Conservation (phyloP, 2,888 invertebrate species). For the Apodemia mormo region DNA sequence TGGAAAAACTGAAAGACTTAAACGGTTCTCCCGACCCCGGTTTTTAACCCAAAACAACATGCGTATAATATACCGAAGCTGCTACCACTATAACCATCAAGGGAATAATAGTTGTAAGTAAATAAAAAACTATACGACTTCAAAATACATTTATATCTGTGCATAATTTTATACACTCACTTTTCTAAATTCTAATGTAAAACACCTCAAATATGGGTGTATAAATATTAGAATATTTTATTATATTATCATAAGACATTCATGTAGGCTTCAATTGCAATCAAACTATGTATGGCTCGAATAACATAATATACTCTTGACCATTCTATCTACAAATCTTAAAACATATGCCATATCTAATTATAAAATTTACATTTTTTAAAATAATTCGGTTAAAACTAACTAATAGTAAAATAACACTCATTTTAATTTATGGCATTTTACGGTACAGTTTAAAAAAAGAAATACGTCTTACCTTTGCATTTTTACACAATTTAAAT, state of each 20-base stretch:
- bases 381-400: neutral
- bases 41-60: too few species aligned
- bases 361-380: conserved; percentile 22
- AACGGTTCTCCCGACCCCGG: too few species aligned
- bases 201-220: conserved; percentile 66
- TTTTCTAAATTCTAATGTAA: conserved; percentile 67
- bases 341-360: conserved; percentile 17
- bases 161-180: conserved; percentile 70
- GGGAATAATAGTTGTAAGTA: conserved; percentile 23
- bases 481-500: neutral
- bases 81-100: neutral
- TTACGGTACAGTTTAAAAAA: neutral
- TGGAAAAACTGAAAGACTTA: too few species aligned
- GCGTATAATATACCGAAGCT: too few species aligned
- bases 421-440: conserved; percentile 7
- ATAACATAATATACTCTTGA: conserved; percentile 53
- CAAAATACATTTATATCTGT: conserved; percentile 76
- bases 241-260: conserved; percentile 73
- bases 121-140: conserved; percentile 46
- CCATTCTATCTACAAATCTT: conserved; percentile 32
- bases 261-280: conserved; percentile 65
- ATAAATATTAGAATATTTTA: conserved; percentile 48
- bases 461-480: neutral
- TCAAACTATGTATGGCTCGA: conserved; percentile 64
- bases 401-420: neutral